A percentile compares a stretch with the other conserved stretches of the same genome.
Evolutionary conservation across 2,888 invertebrate species (phyloP).

Genomic region (Myopa tessellatipennis): DNA sequence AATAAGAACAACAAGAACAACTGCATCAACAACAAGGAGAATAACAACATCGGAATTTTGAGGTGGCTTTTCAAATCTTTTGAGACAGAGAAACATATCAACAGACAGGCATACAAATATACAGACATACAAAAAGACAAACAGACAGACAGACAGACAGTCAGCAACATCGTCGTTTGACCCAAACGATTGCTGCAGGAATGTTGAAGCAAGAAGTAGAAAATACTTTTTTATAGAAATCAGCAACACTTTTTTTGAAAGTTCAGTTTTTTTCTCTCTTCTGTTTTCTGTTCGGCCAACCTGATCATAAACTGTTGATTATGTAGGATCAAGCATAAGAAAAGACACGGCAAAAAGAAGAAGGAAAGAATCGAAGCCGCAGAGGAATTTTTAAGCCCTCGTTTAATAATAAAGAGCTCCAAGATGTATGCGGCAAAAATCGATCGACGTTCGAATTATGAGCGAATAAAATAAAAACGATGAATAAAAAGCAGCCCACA

Average conservation of each 20-base stretch:
- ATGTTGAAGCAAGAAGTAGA: background rate
- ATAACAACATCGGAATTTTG: background rate
- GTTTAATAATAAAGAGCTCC: slow-evolving; percentile 1
- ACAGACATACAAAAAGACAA: no score
- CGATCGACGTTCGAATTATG: slow-evolving; percentile 2
- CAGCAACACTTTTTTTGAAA: no score
- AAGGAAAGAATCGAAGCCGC: background rate
- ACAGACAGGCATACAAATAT: no score
- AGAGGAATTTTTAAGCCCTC: background rate
- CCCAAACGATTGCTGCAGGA: background rate
- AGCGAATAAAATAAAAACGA: background rate
- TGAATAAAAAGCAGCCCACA: background rate
- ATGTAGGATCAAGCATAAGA: background rate
- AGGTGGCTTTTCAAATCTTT: background rate
- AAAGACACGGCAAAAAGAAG: background rate
- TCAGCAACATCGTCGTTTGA: no score
- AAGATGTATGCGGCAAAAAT: background rate
- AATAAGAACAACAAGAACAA: no score
- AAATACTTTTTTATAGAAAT: no score
- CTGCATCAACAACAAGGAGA: no score
- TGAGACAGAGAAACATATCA: no score
- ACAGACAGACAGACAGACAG: no score
- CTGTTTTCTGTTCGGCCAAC: no score
- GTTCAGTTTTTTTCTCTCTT: no score
- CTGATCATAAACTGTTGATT: slow-evolving; percentile 3